Conservation (phyloP, 2,888 invertebrate species). For the Hesperia comma region DNA sequence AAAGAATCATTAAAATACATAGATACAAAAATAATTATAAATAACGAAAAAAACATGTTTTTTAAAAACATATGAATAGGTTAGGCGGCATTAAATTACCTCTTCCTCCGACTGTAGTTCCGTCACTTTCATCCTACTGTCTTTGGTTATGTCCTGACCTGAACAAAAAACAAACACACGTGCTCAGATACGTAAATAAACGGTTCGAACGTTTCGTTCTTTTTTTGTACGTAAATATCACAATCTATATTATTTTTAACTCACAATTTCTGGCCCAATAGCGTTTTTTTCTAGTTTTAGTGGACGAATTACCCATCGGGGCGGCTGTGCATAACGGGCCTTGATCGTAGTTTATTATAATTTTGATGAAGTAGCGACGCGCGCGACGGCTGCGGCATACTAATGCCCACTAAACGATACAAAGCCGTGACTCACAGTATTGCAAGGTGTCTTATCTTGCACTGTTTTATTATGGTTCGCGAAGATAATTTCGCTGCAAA, state of each 20-base stretch:
- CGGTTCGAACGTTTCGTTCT: constrained; percentile 44
- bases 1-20: too few species aligned
- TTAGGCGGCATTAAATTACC: constrained; percentile 51
- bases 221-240: constrained; percentile 28
- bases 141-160: constrained; percentile 82
- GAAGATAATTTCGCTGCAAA: constrained; percentile 47
- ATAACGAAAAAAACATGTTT: too few species aligned
- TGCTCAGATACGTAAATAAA: constrained; percentile 59
- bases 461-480: constrained; percentile 52
- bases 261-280: constrained; percentile 26
- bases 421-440: constrained; percentile 61
- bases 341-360: constrained; percentile 49
- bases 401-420: constrained; percentile 70
- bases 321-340: constrained; percentile 66
- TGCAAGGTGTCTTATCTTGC: constrained; percentile 75
- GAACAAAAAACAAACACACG: constrained; percentile 58
- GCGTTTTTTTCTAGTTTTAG: constrained; percentile 61
- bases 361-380: constrained; percentile 54
- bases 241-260: neutral
- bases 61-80: too few species aligned
- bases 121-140: constrained; percentile 78
- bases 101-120: constrained; percentile 78
- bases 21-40: too few species aligned
- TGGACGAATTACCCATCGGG: constrained; percentile 68
- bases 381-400: constrained; percentile 62